Evolutionary conservation across 2,888 invertebrate genomes (phyloP).

Genomic region (Ferrisia virgata): DNA sequence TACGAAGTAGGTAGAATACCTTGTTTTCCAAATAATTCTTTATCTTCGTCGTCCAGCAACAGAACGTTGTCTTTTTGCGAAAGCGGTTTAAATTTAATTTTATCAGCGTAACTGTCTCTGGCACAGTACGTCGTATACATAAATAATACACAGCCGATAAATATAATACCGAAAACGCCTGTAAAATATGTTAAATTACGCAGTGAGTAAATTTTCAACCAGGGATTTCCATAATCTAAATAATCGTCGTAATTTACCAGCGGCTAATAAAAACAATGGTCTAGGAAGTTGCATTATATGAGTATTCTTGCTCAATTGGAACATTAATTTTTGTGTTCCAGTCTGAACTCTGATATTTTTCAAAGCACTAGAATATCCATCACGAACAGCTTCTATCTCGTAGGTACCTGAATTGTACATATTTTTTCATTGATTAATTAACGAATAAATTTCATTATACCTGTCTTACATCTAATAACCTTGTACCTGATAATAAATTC

Average conservation of each 20-base stretch:
- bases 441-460: background rate
- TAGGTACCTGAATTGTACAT: constrained; percentile 48
- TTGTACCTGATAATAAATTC: background rate
- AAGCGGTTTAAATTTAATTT: constrained; percentile 35
- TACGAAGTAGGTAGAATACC: background rate
- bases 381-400: constrained; percentile 59
- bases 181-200: background rate
- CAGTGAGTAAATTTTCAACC: background rate
- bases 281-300: constrained; percentile 73
- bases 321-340: constrained; percentile 61
- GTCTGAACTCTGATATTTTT: constrained; percentile 56
- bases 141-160: constrained; percentile 27
- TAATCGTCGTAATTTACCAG: constrained; percentile 58
- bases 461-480: background rate
- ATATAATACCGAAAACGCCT: constrained; percentile 40
- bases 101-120: background rate
- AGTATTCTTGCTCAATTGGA: constrained; percentile 66
- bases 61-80: constrained; percentile 21
- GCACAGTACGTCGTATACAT: constrained; percentile 28
- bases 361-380: constrained; percentile 61
- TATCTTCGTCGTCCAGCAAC: constrained; percentile 37
- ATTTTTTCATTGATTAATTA: constrained; percentile 27
- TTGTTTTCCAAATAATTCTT: constrained; percentile 35
- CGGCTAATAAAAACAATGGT: constrained; percentile 69
- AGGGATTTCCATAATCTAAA: background rate